phyloP scores from a whole-genome alignment of 2,113 vertebrate species.

The Lophius piscatorius region DNA sequence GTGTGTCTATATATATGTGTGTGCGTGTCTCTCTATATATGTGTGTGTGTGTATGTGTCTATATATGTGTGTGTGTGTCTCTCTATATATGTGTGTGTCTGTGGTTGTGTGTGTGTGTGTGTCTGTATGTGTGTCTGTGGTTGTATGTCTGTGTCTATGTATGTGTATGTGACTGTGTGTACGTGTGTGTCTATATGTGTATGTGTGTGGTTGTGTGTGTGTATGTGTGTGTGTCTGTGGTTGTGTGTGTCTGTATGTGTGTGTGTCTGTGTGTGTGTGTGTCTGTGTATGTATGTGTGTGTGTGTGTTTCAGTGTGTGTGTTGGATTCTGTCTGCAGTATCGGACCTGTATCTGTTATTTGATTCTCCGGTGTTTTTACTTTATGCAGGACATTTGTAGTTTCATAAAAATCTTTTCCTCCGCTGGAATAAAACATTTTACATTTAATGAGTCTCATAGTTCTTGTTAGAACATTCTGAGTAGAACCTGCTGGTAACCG shows the following conservation, averaged over 20 bases:
- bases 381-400: slow-evolving; percentile 11
- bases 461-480: not conserved
- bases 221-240: slow-evolving; percentile 14
- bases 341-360: not conserved
- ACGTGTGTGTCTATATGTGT: slow-evolving; percentile 26
- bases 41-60: slow-evolving; percentile 23
- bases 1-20: too few relatives aligned
- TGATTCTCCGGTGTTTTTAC: not conserved
- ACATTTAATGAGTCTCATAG: slow-evolving; percentile 5
- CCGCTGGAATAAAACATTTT: not conserved
- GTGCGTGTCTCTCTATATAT: slow-evolving; percentile 23
- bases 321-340: too few relatives aligned
- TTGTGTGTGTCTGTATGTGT: too few relatives aligned
- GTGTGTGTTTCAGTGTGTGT: slow-evolving; percentile 9
- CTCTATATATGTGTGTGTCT: too few relatives aligned
- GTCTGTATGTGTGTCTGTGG: slow-evolving; percentile 20
- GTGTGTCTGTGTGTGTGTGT: slow-evolving; percentile 31
- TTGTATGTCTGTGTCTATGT: slow-evolving; percentile 8
- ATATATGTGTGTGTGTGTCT: slow-evolving; percentile 13
- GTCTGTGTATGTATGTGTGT: slow-evolving; percentile 23
- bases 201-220: slow-evolving; percentile 20
- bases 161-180: too few relatives aligned
- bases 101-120: slow-evolving; percentile 33
- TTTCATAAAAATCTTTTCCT: slow-evolving; percentile 14
- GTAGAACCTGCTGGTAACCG: too few relatives aligned